Base-by-base conservation (phyloP, 2,888 invertebrate genomes). In the Allolobophora icterica region DNA sequence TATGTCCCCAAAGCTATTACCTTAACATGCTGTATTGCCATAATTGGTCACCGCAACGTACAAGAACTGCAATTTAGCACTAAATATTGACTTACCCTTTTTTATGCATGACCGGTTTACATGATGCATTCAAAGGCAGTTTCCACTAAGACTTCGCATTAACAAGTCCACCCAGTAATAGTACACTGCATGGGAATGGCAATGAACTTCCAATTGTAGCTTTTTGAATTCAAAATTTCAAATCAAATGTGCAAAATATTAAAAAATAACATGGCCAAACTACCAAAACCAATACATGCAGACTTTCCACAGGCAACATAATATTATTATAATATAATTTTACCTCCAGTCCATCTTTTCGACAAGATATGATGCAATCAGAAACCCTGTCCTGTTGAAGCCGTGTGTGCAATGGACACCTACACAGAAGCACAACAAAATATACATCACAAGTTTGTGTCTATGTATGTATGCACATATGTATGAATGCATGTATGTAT, bases 351-450 rank as follows among this genome's bases (percentile, higher is more conserved):
- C 97, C 94, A 97, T 96, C 92, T 97, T 97, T 94, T 98, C 97
- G 11, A 99, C 97, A 95, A 99, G 96, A 95, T 97, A 99, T 0
- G 98, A 97, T 42, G 97, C 97, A 90, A 99, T 97, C 15, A 99
- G 96, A 94, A 99, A 99, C 0, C 99, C 99, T 17, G 99, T 99
- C 93, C 99, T 96, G 95, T 99, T 99, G 95, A 99, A 99, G 0
- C 99, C 99, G 95, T 99, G 99, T 0, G 99, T 99, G 94, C 99
- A 99, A 95, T 99, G 99, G 17, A 99, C 97, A 52, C 96, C 97
- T 95, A 96, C 94, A 91, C 38, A 45, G 19, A n/a, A n/a, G n/a
- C 52, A 52, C 52, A 52, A n/a, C 71, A 71, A n/a, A 71, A n/a
- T 6, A 71, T 8, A 8, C 30, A 71, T 8, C n/a, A 71, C 0